Percentiles rank a stretch among this genome's conserved stretches.
Conservation (phyloP, 2,113 vertebrate species). For the Zingel zingel region DNA sequence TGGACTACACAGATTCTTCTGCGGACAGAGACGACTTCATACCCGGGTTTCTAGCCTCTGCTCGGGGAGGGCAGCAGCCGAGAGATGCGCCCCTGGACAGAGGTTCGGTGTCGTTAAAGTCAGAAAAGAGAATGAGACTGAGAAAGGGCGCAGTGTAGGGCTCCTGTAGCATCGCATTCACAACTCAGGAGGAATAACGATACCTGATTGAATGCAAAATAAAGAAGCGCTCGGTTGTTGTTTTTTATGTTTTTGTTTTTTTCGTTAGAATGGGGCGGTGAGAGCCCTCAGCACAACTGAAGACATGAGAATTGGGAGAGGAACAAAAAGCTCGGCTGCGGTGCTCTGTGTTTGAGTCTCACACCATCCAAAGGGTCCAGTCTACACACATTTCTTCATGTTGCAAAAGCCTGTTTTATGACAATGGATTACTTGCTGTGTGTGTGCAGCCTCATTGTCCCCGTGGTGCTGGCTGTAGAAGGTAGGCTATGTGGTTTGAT, state of each 20-base stretch:
- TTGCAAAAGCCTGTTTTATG: constrained; percentile 82
- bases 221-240: constrained; percentile 12
- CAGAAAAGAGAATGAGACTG: constrained; percentile 59
- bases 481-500: constrained; percentile 67
- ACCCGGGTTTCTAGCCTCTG: constrained; percentile 1
- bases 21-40: neutral
- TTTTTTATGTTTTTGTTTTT: neutral
- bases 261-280: constrained; percentile 42
- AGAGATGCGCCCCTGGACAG: constrained; percentile 68
- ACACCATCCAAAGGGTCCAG: constrained; percentile 63
- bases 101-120: constrained; percentile 55
- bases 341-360: constrained; percentile 66
- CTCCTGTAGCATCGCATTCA: constrained; percentile 29
- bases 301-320: constrained; percentile 61
- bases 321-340: constrained; percentile 65
- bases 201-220: constrained; percentile 33
- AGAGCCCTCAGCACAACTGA: constrained; percentile 31
- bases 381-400: constrained; percentile 81
- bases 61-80: neutral
- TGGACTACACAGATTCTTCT: constrained; percentile 33
- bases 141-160: constrained; percentile 52
- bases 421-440: constrained; percentile 89
- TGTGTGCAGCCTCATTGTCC: constrained; percentile 85
- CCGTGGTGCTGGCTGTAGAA: constrained; percentile 85
- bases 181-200: constrained; percentile 42